These are phyloP conservation scores for Macaria liturata DNA, from an alignment of 2,888 invertebrate species.

Conservation along the genomic window DNA sequence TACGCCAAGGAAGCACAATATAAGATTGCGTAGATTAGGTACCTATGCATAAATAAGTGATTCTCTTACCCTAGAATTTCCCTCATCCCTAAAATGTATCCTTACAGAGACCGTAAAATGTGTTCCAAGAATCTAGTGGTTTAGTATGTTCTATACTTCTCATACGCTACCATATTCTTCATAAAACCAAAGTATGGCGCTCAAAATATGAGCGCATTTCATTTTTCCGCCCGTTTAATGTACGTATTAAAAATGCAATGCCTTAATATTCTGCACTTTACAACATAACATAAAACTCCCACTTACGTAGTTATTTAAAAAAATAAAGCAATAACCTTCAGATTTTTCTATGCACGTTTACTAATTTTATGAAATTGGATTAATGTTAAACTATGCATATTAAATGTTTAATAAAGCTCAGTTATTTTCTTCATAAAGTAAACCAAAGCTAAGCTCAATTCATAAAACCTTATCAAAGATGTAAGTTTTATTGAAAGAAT, in stretches of 20 bases:
- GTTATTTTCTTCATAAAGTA: slow-evolving; percentile 8
- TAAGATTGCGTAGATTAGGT: background rate
- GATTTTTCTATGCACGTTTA: slow-evolving; percentile 16
- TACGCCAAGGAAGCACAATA: background rate
- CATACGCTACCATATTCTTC: slow-evolving; percentile 2
- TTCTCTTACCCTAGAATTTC: slow-evolving; percentile 2
- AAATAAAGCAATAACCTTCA: slow-evolving; percentile 19
- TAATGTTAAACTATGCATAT: slow-evolving; percentile 19
- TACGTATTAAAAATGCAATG: slow-evolving; percentile 19
- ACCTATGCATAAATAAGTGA: slow-evolving; percentile 5
- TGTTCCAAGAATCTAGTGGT: slow-evolving; percentile 7
- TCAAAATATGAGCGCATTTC: slow-evolving; percentile 8
- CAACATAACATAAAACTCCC: slow-evolving; percentile 19
- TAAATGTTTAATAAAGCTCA: slow-evolving; percentile 21
- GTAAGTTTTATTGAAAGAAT: background rate
- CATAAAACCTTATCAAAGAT: background rate
- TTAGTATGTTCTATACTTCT: slow-evolving; percentile 9
- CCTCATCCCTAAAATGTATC: slow-evolving; percentile 10
- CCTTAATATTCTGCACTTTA: slow-evolving; percentile 19
- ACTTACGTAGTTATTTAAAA: slow-evolving; percentile 10
- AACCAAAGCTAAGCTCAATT: background rate
- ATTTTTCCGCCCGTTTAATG: slow-evolving; percentile 11
- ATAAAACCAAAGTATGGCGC: slow-evolving; percentile 3
- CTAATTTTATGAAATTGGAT: slow-evolving; percentile 19
- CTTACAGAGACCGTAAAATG: slow-evolving; percentile 6